These are phyloP conservation scores for Coelopa frigida DNA, from an alignment of 1,140 invertebrate genomes.

Conservation along the genomic window DNA sequence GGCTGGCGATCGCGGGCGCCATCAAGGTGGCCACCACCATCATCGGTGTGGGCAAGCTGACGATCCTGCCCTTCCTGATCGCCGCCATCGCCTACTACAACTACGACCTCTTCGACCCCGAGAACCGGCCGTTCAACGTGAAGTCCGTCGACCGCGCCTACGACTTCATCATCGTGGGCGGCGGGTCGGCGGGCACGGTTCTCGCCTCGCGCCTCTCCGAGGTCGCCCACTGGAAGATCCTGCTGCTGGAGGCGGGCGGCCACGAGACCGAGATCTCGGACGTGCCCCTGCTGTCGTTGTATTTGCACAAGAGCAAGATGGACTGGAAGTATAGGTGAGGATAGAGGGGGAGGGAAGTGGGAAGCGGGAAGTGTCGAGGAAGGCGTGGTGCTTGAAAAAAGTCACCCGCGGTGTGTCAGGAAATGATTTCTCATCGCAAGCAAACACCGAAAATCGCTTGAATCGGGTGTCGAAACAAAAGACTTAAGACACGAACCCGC, in stretches of 20 bases:
- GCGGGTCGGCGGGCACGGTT: slow-evolving; percentile 81
- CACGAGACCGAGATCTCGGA: slow-evolving; percentile 76
- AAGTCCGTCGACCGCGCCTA: slow-evolving; percentile 59
- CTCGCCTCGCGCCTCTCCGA: slow-evolving; percentile 78
- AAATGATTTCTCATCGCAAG: no score
- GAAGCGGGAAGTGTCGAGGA: slow-evolving; percentile 1
- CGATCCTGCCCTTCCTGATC: slow-evolving; percentile 69
- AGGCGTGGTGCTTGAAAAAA: no score
- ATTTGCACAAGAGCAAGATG: slow-evolving; percentile 80
- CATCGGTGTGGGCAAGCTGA: slow-evolving; percentile 61
- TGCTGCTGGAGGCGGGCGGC: slow-evolving; percentile 81
- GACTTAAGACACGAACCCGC: slow-evolving; percentile 4
- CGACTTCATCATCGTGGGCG: slow-evolving; percentile 74
- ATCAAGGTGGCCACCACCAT: slow-evolving; percentile 61
- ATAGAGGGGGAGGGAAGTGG: not conserved
- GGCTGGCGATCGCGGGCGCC: slow-evolving; percentile 51
- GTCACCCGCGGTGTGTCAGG: no score
- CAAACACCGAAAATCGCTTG: no score
- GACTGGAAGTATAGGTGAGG: slow-evolving; percentile 86
- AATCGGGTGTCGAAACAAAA: slow-evolving; percentile 11
- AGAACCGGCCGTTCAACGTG: slow-evolving; percentile 67
- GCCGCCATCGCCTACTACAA: slow-evolving; percentile 75
- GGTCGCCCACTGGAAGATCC: slow-evolving; percentile 66
- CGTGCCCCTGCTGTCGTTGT: slow-evolving; percentile 74
- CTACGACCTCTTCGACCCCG: slow-evolving; percentile 79